Conservation (phyloP, 2,797 vertebrate species). For the Sitta carolinensis region DNA sequence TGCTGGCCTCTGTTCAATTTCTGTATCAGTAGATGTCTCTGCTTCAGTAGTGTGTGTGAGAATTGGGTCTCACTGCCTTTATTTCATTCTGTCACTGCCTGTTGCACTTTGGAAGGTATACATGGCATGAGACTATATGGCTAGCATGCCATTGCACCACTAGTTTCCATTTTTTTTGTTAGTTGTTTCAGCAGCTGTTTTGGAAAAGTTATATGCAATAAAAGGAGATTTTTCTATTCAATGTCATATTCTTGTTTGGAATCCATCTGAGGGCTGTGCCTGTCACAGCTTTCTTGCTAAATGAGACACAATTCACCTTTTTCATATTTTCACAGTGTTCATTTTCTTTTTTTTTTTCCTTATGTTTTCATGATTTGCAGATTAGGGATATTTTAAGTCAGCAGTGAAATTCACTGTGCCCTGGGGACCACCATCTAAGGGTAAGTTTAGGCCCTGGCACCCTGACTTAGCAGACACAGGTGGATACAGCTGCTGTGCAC, state of each 20-base stretch:
- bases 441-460: background rate
- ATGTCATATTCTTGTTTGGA: background rate
- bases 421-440: background rate
- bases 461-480: background rate
- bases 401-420: background rate
- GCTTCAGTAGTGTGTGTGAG: background rate
- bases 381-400: background rate
- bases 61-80: background rate
- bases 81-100: slow-evolving; percentile 9
- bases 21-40: background rate
- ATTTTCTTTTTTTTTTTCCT: background rate
- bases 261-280: background rate
- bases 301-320: background rate
- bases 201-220: background rate
- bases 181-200: background rate
- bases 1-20: background rate
- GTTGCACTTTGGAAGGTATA: background rate
- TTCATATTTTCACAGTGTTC: background rate
- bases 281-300: background rate
- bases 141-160: background rate
- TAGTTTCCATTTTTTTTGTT: background rate
- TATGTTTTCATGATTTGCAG: background rate
- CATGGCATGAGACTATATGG: background rate
- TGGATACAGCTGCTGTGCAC: background rate
- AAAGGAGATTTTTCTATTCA: background rate